Conservation (phyloP, 2,797 vertebrate genomes). For the Monodelphis domestica region DNA sequence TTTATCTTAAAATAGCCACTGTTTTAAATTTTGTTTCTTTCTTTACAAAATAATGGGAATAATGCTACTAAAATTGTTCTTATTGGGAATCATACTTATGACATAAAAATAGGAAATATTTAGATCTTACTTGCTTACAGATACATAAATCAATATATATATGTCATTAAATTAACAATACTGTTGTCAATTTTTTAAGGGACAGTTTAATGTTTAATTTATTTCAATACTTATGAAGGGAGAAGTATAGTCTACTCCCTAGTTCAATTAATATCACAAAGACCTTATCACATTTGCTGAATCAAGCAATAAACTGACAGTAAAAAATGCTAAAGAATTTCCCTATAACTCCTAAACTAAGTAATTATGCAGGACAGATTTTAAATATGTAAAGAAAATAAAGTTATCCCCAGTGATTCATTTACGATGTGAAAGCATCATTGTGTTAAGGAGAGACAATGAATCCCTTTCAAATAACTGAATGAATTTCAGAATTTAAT, state of each 20-base stretch:
- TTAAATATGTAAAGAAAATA: background rate
- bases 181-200: background rate
- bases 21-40: background rate
- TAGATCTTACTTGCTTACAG: background rate
- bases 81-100: background rate
- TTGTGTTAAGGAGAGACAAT: background rate
- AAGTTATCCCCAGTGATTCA: background rate
- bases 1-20: background rate
- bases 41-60: background rate
- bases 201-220: background rate
- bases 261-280: background rate
- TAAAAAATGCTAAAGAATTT: background rate
- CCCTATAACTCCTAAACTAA: background rate
- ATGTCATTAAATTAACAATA: background rate
- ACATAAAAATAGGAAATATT: background rate
- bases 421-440: background rate
- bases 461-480: background rate
- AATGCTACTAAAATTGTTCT: background rate
- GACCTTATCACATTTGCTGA: background rate
- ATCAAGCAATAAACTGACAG: background rate
- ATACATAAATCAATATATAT: background rate
- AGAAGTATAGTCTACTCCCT: background rate
- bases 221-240: background rate
- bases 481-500: background rate
- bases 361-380: background rate